Evolutionary conservation across 2,888 invertebrate genomes (phyloP).

Genomic region (Eugnorisma glareosa): DNA sequence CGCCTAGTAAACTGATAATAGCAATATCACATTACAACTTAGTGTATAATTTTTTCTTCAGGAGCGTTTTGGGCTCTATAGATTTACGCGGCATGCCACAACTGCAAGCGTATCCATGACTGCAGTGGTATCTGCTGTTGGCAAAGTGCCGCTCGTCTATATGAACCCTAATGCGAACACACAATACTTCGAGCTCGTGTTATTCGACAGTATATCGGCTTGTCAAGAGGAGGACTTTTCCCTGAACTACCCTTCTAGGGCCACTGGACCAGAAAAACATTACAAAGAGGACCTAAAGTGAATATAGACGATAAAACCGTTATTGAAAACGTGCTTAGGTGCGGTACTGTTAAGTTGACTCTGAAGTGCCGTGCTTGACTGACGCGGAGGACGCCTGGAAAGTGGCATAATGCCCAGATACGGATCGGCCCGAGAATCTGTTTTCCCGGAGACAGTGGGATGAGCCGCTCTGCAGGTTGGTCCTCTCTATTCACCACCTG

Average conservation of each 20-base stretch:
- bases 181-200: not conserved
- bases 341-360: not conserved
- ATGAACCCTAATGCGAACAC: too few species aligned
- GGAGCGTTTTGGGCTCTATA: not conserved
- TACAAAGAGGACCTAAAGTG: not conserved
- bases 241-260: not conserved
- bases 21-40: slow-evolving; percentile 21
- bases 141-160: too few species aligned
- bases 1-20: slow-evolving; percentile 25
- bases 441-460: not conserved
- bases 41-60: slow-evolving; percentile 2
- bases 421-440: not conserved
- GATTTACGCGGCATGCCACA: too few species aligned
- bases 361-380: not conserved
- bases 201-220: too few species aligned
- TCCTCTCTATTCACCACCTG: not conserved
- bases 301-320: not conserved
- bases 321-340: too few species aligned
- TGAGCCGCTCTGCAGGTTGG: not conserved
- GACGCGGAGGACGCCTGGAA: not conserved
- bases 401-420: not conserved
- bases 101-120: too few species aligned
- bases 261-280: not conserved
- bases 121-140: too few species aligned
- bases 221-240: too few species aligned